Conservation (phyloP, 2,888 invertebrate species). For the Phaonia tiefii region DNA sequence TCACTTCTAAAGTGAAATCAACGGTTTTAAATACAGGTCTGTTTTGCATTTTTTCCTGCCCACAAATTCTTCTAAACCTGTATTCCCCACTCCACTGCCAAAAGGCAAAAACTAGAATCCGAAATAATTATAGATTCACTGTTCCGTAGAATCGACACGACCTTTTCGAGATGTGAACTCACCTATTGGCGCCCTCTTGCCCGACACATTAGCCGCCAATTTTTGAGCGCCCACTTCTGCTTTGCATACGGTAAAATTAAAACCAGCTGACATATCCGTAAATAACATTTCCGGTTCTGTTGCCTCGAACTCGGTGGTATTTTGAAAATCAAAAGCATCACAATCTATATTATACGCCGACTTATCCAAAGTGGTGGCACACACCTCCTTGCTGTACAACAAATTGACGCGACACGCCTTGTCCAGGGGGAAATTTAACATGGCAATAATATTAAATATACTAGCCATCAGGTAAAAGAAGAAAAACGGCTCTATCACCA, state of each 20-base stretch:
- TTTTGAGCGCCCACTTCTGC: constrained; percentile 79
- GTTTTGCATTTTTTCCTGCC: background rate
- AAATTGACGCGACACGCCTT: constrained; percentile 80
- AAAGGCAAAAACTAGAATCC: too few relatives aligned
- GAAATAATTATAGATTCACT: too few relatives aligned
- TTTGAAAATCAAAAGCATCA: constrained; percentile 73
- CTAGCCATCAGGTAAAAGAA: constrained; percentile 78
- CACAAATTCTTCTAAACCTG: background rate
- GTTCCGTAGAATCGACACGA: too few relatives aligned
- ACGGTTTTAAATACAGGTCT: background rate
- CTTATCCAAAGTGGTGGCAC: constrained; percentile 78
- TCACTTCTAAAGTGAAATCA: too few relatives aligned
- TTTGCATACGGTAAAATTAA: constrained; percentile 79
- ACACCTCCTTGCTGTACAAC: constrained; percentile 75
- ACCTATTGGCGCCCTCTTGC: constrained; percentile 79
- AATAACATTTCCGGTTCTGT: constrained; percentile 67
- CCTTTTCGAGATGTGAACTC: too few relatives aligned
- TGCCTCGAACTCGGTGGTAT: constrained; percentile 72
- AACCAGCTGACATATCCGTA: constrained; percentile 69
- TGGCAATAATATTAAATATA: constrained; percentile 76
- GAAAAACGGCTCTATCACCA: constrained; percentile 79
- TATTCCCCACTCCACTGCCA: background rate
- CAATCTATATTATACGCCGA: constrained; percentile 76
- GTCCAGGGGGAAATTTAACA: constrained; percentile 78
- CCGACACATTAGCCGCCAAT: constrained; percentile 76